A percentile compares a stretch with the other conserved stretches of the same genome.
These are phyloP conservation scores for Erpobdella octoculata DNA, from an alignment of 2,888 invertebrate genomes.

Conservation along the genomic window DNA sequence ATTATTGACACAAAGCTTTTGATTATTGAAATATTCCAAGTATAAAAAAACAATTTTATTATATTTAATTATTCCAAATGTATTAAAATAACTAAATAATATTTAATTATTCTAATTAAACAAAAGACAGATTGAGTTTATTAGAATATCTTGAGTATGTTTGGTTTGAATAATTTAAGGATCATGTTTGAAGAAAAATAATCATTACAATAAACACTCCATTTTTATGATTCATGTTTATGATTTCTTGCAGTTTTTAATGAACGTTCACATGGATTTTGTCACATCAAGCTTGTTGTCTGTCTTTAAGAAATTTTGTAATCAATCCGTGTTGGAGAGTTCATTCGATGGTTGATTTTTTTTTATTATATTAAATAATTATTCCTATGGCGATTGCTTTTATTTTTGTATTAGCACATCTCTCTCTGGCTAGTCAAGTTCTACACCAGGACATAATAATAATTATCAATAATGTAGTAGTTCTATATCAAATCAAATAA, in stretches of 20 bases:
- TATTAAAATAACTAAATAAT: background rate
- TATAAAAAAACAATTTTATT: background rate
- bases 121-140: too few species aligned
- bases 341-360: conserved; percentile 13
- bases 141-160: too few species aligned
- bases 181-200: background rate
- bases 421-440: too few species aligned
- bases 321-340: background rate
- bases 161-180: background rate
- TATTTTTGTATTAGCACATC: background rate
- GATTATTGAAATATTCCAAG: conserved; percentile 25
- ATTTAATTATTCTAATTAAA: background rate
- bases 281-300: conserved; percentile 11
- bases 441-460: too few species aligned
- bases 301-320: conserved; percentile 7
- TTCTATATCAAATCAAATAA: too few species aligned
- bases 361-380: background rate
- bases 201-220: background rate
- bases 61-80: background rate
- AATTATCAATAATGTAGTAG: too few species aligned
- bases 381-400: too few species aligned
- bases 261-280: conserved; percentile 26
- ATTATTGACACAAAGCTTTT: conserved; percentile 19
- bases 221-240: too few species aligned
- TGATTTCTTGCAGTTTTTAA: conserved; percentile 9